Evolutionary conservation across 2,113 vertebrate species (phyloP).

Genomic region (Mionectes macconnelli): DNA sequence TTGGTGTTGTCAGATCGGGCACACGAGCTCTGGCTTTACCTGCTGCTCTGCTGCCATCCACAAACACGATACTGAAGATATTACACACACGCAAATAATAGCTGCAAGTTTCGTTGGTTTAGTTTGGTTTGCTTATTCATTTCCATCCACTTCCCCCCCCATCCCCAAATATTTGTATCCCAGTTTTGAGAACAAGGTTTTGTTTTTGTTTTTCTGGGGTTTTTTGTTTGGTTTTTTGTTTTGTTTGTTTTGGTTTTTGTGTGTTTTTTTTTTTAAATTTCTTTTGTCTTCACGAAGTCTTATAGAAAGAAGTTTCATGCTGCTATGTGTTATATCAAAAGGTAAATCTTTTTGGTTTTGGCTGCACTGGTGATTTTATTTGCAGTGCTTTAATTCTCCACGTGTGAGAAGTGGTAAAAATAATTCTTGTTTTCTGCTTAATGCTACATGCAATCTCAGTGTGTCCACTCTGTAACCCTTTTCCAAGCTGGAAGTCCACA

Average conservation of each 20-base stretch:
- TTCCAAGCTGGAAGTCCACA: not conserved
- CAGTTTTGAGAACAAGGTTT: not conserved
- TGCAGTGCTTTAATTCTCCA: not conserved
- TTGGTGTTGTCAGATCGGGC: not conserved
- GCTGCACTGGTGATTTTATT: not conserved
- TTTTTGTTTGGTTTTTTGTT: too few species aligned
- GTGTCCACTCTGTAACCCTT: not conserved
- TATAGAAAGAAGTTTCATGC: not conserved
- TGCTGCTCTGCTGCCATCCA: not conserved
- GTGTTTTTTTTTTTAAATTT: not conserved
- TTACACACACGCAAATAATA: not conserved
- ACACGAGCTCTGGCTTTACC: not conserved
- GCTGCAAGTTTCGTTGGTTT: not conserved
- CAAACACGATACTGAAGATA: not conserved
- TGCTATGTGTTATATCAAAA: rapidly evolving
- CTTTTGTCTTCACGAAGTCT: not conserved
- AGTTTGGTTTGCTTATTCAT: not conserved
- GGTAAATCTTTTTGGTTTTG: not conserved
- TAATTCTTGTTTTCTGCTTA: not conserved
- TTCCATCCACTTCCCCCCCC: not conserved
- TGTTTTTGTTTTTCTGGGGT: too few species aligned
- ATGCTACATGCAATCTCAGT: not conserved
- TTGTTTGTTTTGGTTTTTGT: too few species aligned
- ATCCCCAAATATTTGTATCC: not conserved
- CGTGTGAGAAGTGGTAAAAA: not conserved